These are phyloP conservation scores for Microctenopoma stevenorrisi DNA, from an alignment of 2,797 vertebrate species.

Conservation along the genomic window DNA sequence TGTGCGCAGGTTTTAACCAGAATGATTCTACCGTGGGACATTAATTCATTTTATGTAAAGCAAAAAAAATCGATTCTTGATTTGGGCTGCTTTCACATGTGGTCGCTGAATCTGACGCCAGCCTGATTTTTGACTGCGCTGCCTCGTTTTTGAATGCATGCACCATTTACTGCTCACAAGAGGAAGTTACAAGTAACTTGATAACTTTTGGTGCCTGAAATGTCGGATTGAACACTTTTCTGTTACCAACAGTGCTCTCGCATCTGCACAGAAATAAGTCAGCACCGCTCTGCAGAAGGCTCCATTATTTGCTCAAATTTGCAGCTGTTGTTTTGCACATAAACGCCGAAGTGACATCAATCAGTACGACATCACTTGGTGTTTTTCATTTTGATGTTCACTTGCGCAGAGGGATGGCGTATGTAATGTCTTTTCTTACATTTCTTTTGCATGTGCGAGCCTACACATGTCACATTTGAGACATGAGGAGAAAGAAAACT, in stretches of 20 bases:
- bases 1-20: no score
- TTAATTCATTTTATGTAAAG: no score
- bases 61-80: not conserved
- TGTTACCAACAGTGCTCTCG: not conserved
- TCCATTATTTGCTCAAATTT: not conserved
- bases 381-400: slow-evolving; percentile 5
- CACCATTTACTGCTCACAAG: not conserved
- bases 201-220: not conserved
- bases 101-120: not conserved
- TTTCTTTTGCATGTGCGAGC: slow-evolving; percentile 7
- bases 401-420: slow-evolving; percentile 1
- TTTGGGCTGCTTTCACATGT: not conserved
- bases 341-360: slow-evolving; percentile 3
- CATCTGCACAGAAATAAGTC: no score
- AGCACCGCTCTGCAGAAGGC: not conserved
- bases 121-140: not conserved
- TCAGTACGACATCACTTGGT: not conserved
- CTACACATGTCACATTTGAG: not conserved
- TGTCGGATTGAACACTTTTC: slow-evolving; percentile 13
- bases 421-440: slow-evolving; percentile 1
- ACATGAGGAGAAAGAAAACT: not conserved
- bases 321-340: slow-evolving; percentile 16
- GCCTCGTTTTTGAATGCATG: slow-evolving; percentile 12
- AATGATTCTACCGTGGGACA: no score
- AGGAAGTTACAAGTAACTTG: slow-evolving; percentile 14